Base-by-base conservation (phyloP, 2,113 vertebrate species). In the Struthidea cinerea region DNA sequence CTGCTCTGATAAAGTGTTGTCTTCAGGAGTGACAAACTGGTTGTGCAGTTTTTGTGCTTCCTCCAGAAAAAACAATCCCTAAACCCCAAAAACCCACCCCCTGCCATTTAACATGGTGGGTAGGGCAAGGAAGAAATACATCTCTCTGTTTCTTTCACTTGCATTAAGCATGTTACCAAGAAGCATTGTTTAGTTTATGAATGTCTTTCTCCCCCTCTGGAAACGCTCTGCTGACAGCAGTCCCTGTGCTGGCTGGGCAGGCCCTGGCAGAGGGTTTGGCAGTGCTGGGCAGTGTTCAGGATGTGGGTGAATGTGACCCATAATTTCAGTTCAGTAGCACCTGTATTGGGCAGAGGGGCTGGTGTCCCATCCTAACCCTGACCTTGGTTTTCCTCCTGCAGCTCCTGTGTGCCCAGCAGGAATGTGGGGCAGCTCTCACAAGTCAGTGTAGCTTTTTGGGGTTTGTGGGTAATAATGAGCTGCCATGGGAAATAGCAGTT, bases 291-390 rank as follows among this genome's bases (percentile, higher is more conserved):
- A 59, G 46, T 7, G 14, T 35, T 35, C 47, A 28, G 46, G 19
- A 1, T 37, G 13, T 39, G 67, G n/a, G 9, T 44, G 46, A 56
- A 28, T 0, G 30, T 44, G 33, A 28, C 28, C 9, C 1, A 0
- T 22, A 2, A 3, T 61, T 61, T 55, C 53, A 15, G 33, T 84
- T 68, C 6, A 3, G 0, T 9, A n/a, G 11, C 35, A n/a, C 18
- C 21, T 32, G n/a, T 53, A 14, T 1, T 47, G 85, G 30, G 49
- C 12, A 1, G 8, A 8, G 5, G 10, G 37, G 60, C 86, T 3
- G 0, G 11, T 44, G 41, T 52, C 33, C 30, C 27, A 5, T 56
- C 50, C 37, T 47, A 13, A 53, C 52, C 41, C 24, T 3, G 11
- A 24, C 21, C 15, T 30, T 57, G 15, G 5, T 59, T 75, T 47